Conservation (phyloP, 2,797 vertebrate genomes). For the Varecia variegata region DNA sequence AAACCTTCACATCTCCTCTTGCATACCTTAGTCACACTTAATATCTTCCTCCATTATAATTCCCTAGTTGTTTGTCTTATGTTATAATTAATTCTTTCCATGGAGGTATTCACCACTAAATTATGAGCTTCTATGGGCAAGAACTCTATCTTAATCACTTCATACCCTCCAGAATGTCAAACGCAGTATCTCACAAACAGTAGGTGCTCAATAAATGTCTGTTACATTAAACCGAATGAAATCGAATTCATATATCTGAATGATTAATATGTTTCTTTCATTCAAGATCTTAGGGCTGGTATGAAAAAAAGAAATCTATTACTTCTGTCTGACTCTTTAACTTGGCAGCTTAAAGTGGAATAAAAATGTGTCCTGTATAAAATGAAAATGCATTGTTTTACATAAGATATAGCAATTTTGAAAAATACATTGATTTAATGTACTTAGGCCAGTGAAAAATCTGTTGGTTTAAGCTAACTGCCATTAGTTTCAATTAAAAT, state of each 20-base stretch:
- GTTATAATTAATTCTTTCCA: conserved; percentile 66
- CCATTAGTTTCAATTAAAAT: conserved; percentile 87
- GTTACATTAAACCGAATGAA: conserved; percentile 57
- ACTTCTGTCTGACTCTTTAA: conserved; percentile 55
- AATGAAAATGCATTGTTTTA: conserved; percentile 81
- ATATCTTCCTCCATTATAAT: conserved; percentile 8
- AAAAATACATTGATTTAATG: conserved; percentile 84
- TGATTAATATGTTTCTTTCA: conserved; percentile 74
- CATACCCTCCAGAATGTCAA: conserved; percentile 59
- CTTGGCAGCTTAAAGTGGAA: conserved; percentile 73
- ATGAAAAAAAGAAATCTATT: conserved; percentile 67
- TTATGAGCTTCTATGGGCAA: conserved; percentile 41
- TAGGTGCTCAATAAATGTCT: conserved; percentile 74
- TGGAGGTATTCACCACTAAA: conserved; percentile 55
- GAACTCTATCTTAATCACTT: conserved; percentile 68
- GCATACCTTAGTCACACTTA: background rate
- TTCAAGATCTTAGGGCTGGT: conserved; percentile 43
- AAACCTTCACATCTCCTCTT: background rate
- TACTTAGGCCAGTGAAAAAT: conserved; percentile 83
- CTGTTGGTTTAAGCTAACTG: conserved; percentile 84
- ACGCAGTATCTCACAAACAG: conserved; percentile 72
- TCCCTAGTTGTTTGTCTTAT: conserved; percentile 33
- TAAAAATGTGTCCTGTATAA: conserved; percentile 79
- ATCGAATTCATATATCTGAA: conserved; percentile 69
- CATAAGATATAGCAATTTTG: conserved; percentile 80